Evolutionary conservation across 2,888 invertebrate species (phyloP).

Genomic region (Papilio demoleus): DNA sequence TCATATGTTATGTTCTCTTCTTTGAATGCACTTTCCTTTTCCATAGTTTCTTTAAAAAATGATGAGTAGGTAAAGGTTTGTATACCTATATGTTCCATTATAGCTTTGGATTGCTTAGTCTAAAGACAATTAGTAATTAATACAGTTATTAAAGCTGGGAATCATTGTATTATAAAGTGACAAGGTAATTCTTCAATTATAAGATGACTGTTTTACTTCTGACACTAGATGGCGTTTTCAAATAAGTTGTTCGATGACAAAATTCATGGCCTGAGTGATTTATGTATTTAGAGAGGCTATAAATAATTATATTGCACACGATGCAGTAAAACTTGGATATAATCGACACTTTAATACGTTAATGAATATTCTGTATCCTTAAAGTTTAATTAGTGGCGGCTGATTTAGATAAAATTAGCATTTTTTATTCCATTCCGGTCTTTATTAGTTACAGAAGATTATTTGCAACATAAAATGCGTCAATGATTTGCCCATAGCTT

Average conservation of each 20-base stretch:
- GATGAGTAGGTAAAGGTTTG: too few species aligned
- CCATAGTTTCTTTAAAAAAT: too few species aligned
- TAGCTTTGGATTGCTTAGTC: too few species aligned
- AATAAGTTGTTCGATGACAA: slow-evolving; percentile 32
- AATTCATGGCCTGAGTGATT: slow-evolving; percentile 27
- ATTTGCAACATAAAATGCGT: neutral
- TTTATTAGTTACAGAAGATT: neutral
- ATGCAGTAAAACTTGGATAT: slow-evolving; percentile 37
- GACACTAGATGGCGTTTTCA: slow-evolving; percentile 20
- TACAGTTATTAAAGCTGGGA: too few species aligned
- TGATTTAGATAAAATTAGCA: slow-evolving; percentile 47
- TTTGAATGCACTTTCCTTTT: too few species aligned
- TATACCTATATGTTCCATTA: too few species aligned
- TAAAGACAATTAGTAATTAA: too few species aligned
- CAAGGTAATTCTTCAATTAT: slow-evolving; percentile 13
- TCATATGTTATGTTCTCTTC: too few species aligned
- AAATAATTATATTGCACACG: slow-evolving; percentile 33
- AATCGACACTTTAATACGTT: slow-evolving; percentile 33
- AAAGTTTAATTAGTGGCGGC: slow-evolving; percentile 47
- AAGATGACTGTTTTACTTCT: slow-evolving; percentile 7
- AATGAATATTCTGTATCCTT: slow-evolving; percentile 39
- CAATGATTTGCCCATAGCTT: neutral
- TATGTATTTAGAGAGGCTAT: slow-evolving; percentile 24
- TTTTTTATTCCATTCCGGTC: slow-evolving; percentile 43
- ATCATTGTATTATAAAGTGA: neutral